Base-by-base conservation (phyloP, 2,888 invertebrate genomes). In the Neoascia interrupta region DNA sequence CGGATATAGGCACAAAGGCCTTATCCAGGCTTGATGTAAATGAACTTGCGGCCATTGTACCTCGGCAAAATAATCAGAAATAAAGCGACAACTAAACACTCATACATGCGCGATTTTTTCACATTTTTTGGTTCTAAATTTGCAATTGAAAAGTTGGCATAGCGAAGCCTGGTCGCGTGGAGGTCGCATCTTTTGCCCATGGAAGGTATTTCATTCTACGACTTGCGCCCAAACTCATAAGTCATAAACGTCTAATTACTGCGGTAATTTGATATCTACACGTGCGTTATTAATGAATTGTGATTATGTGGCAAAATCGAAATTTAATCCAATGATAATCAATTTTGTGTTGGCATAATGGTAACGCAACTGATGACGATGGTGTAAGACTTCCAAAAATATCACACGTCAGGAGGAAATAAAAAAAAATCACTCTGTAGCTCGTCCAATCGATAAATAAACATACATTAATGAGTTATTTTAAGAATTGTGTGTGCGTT, bases 1-100 rank as follows among this genome's bases (percentile, higher is more conserved):
- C n/a, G n/a, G n/a, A n/a, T n/a, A n/a, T n/a, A n/a, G 43, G 21
- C 18, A 49, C 61, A 61, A 39, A 49, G 28, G 28, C 61, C 16
- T 11, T 41, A 37, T 18, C 21, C 13, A 11, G 11, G 16, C 31
- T 39, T 31, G 43, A 63, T 75, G 69, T 58, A 69, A 69, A 69
- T 63, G 56, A 69, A 69, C 69, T 61, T 61, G 49, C 37, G 61
- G 51, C 28, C 56, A 56, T 61, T 75, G 54, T 61, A 61, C 69
- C 61, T 36, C 31, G 28, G 19, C 15, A 56, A 56, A 45, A 47
- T 41, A 13, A 21, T 10, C 4, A 28, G 11, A 39, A 23, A 43
- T 39, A 49, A 43, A 5, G n/a, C 28, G 13, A 64, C 41, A 53
- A 34, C 53, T 43, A 16, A 53, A 53, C 51, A 39, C 37, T 45